Conservation (phyloP, 2,888 invertebrate genomes). For the Callimorpha dominula region DNA sequence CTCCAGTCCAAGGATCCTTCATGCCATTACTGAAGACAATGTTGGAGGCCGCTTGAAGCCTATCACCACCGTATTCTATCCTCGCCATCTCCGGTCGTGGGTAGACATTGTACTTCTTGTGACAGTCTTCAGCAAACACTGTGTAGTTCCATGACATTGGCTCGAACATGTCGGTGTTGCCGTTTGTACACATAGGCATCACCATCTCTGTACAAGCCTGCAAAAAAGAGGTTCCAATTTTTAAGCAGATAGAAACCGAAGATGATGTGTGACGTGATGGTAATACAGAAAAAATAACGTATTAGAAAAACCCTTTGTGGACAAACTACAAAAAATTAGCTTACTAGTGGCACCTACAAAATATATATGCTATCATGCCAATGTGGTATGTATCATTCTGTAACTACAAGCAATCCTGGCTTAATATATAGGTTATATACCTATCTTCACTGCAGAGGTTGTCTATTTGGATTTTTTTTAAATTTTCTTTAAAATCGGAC, state of each 20-base stretch:
- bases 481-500: neutral
- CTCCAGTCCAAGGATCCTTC: constrained; percentile 95
- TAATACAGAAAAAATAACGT: neutral
- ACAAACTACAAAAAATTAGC: too few relatives aligned
- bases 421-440: too few relatives aligned
- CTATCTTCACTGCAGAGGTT: too few relatives aligned
- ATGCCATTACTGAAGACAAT: constrained; percentile 95
- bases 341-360: too few relatives aligned
- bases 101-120: constrained; percentile 88
- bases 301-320: too few relatives aligned
- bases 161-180: constrained; percentile 94
- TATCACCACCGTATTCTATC: constrained; percentile 93
- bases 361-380: too few relatives aligned
- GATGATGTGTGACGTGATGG: neutral
- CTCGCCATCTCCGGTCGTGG: constrained; percentile 90
- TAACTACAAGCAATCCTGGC: too few relatives aligned
- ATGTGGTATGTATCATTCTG: too few relatives aligned
- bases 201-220: constrained; percentile 98
- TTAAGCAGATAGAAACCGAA: neutral
- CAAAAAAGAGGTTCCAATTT: constrained; percentile 5
- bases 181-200: constrained; percentile 96
- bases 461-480: neutral
- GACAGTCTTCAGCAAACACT: constrained; percentile 89
- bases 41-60: constrained; percentile 89
- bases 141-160: constrained; percentile 91